These are phyloP conservation scores for Eledone cirrhosa DNA, from an alignment of 2,888 invertebrate genomes.

Conservation along the genomic window DNA sequence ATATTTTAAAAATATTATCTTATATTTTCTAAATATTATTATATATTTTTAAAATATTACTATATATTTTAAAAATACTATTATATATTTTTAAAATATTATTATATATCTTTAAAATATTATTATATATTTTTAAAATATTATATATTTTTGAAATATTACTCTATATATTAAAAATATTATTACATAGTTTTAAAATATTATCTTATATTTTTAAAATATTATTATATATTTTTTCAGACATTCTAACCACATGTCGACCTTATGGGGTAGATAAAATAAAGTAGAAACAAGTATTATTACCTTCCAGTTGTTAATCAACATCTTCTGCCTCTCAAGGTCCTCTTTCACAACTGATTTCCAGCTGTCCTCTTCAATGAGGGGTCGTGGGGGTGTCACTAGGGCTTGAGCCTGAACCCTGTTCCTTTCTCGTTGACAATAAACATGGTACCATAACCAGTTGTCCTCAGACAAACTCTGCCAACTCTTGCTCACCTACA, in stretches of 20 bases:
- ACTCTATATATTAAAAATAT: not conserved
- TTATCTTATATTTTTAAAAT: no score
- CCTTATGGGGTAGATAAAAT: no score
- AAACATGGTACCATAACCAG: conserved; percentile 60
- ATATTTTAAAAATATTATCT: not conserved
- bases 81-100: not conserved
- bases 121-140: not conserved
- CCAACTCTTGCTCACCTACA: conserved; percentile 64
- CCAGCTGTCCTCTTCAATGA: conserved; percentile 53
- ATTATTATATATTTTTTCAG: no score
- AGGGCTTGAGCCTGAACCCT: conserved; percentile 34
- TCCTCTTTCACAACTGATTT: conserved; percentile 53
- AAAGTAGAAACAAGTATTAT: no score
- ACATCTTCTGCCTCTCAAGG: conserved; percentile 42
- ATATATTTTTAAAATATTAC: not conserved
- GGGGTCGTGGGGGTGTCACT: conserved; percentile 36
- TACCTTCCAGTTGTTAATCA: conserved; percentile 62
- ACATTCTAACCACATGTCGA: no score
- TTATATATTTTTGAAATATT: not conserved
- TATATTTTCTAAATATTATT: not conserved
- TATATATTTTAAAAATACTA: not conserved
- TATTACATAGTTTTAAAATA: not conserved
- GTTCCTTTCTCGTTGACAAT: conserved; percentile 28
- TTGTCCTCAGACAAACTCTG: conserved; percentile 62
- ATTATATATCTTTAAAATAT: not conserved